phyloP scores from a whole-genome alignment of 2,113 vertebrate genomes.

The Oceanites oceanicus region DNA sequence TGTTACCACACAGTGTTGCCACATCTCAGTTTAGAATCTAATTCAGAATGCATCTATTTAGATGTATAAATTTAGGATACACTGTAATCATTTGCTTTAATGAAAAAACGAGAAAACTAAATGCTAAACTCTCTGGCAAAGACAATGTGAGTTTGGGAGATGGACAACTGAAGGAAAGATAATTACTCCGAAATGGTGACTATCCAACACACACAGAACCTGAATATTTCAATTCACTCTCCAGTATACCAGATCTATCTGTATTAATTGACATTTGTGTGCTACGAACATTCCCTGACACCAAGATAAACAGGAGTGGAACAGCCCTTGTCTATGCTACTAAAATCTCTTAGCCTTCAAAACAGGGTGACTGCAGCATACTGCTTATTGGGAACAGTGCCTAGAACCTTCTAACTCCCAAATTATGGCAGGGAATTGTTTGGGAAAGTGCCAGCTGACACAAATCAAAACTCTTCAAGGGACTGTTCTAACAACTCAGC shows the following conservation, averaged over 20 bases:
- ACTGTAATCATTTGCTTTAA: not conserved
- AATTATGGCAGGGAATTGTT: conserved; percentile 1
- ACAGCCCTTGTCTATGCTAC: not conserved
- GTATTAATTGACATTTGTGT: not conserved
- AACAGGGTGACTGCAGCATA: conserved; percentile 7
- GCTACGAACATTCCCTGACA: not conserved
- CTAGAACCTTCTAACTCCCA: conserved; percentile 34
- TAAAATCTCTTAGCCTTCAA: not conserved
- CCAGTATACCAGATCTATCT: not conserved
- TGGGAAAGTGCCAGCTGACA: not conserved
- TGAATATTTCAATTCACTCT: not conserved
- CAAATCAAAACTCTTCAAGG: conserved; percentile 5
- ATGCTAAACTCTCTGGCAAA: not conserved
- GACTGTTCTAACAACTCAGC: not conserved
- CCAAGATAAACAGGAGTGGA: conserved; percentile 4
- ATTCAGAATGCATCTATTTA: not conserved
- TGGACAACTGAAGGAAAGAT: not conserved
- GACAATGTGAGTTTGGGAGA: not conserved
- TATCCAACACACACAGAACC: not conserved
- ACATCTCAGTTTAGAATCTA: not conserved
- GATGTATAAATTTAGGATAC: not conserved
- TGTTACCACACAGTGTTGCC: not conserved
- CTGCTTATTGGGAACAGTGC: conserved; percentile 22
- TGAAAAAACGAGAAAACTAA: not conserved
- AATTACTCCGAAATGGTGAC: not conserved